Evolutionary conservation across 2,888 invertebrate species (phyloP).

Genomic region (Meta bourneti): DNA sequence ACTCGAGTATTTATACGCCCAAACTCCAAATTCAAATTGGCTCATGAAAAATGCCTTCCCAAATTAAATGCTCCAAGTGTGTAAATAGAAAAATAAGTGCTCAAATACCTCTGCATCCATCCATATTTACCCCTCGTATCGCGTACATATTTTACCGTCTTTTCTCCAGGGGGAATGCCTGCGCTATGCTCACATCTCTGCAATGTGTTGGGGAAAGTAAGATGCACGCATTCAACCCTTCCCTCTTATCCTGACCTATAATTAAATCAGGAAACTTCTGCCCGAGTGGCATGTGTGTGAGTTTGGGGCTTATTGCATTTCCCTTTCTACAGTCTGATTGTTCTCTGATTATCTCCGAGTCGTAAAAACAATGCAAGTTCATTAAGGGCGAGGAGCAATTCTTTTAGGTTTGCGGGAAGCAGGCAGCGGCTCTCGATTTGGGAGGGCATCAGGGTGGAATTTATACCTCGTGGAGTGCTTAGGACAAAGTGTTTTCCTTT

Average conservation of each 20-base stretch:
- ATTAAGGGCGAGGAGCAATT: slow-evolving; percentile 39
- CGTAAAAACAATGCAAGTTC: slow-evolving; percentile 40
- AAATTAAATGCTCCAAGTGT: too few species aligned
- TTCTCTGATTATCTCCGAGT: slow-evolving; percentile 48
- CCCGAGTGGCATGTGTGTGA: background rate
- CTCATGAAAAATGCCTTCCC: too few species aligned
- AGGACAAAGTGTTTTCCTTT: slow-evolving; percentile 45
- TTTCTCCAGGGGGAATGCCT: slow-evolving; percentile 3
- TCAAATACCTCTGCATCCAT: too few species aligned
- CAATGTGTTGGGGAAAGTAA: background rate
- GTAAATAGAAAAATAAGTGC: too few species aligned
- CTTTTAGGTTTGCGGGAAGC: slow-evolving; percentile 39
- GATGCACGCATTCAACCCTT: background rate
- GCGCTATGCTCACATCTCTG: background rate
- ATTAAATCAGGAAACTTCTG: slow-evolving; percentile 60
- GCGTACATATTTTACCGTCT: too few species aligned
- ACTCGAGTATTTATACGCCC: too few species aligned
- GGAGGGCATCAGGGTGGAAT: slow-evolving; percentile 36
- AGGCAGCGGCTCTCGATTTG: slow-evolving; percentile 12
- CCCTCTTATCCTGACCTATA: slow-evolving; percentile 32
- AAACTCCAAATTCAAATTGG: too few species aligned
- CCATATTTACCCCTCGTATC: too few species aligned
- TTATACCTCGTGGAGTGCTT: slow-evolving; percentile 36
- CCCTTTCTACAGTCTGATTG: slow-evolving; percentile 49
- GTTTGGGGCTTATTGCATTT: slow-evolving; percentile 56